A percentile compares a stretch with the other conserved stretches of the same genome.
phyloP scores from a whole-genome alignment of 2,888 invertebrate genomes.

The Eupithecia subumbrata region DNA sequence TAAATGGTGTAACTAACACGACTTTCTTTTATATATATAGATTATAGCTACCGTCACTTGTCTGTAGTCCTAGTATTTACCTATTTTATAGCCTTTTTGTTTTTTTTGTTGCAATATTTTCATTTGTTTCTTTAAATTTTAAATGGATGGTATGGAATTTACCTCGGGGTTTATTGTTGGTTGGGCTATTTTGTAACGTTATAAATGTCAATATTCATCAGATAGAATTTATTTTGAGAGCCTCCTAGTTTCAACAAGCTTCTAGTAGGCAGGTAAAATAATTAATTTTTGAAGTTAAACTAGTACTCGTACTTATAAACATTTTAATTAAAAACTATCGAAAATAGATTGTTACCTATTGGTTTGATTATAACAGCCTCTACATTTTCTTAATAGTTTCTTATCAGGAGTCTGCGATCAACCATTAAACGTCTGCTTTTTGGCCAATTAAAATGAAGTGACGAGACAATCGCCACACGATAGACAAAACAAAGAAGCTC shows the following conservation, averaged over 20 bases:
- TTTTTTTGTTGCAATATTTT: not conserved
- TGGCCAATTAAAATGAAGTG: conserved; percentile 58
- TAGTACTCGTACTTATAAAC: not conserved
- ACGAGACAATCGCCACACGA: conserved; percentile 55
- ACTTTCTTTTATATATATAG: too few species aligned
- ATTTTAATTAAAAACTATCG: not conserved
- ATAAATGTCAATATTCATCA: not conserved
- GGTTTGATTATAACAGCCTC: not conserved
- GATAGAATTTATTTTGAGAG: not conserved
- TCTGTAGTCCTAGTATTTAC: conserved; percentile 25
- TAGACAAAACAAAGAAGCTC: conserved; percentile 52
- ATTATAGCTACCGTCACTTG: conserved; percentile 57
- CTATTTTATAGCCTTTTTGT: conserved; percentile 23
- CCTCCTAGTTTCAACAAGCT: not conserved
- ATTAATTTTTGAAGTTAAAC: not conserved
- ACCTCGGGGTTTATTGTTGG: not conserved
- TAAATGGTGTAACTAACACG: too few species aligned
- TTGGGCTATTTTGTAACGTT: not conserved
- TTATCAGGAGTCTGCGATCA: not conserved
- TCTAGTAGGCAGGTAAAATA: not conserved
- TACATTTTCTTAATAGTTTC: not conserved
- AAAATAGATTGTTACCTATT: not conserved
- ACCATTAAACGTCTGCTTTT: conserved; percentile 12
- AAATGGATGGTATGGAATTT: not conserved
- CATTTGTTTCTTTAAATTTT: not conserved